A percentile compares a stretch with the other conserved stretches of the same genome.
Conservation (phyloP, 37 sponge, comb jelly and placozoan genomes). For the Spongia lamella region DNA sequence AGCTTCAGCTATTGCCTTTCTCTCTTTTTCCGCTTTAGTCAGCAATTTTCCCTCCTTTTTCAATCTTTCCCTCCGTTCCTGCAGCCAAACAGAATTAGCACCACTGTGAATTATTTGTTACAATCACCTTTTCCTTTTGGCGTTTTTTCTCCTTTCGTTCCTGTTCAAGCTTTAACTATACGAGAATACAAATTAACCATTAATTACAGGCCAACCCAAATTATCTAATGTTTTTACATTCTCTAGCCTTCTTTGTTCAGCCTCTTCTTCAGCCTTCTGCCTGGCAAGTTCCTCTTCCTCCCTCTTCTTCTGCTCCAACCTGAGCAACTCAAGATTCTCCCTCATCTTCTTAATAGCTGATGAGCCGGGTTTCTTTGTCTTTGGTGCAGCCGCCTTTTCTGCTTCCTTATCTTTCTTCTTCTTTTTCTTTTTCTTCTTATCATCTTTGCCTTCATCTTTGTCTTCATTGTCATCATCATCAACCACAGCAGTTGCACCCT, state of each 20-base stretch:
- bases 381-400: neutral
- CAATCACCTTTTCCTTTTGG: constrained; percentile 71
- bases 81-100: neutral
- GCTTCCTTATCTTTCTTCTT: constrained; percentile 43
- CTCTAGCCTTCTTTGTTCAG: constrained; percentile 55
- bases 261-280: constrained; percentile 73
- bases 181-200: neutral
- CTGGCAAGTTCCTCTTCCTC: constrained; percentile 68
- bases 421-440: constrained; percentile 79
- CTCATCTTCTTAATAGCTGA: constrained; percentile 58
- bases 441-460: constrained; percentile 31
- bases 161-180: constrained; percentile 61
- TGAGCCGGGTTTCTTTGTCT: constrained; percentile 32
- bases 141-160: constrained; percentile 72
- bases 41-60: constrained; percentile 90
- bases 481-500: neutral
- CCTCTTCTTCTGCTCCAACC: constrained; percentile 60
- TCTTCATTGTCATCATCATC: constrained; percentile 18
- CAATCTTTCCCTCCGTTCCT: constrained; percentile 67
- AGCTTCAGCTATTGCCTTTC: constrained; percentile 46
- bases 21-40: constrained; percentile 82
- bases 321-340: constrained; percentile 54
- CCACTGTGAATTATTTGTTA: no score
- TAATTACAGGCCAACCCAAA: neutral
- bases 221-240: constrained; percentile 1